phyloP scores from a whole-genome alignment of 2,113 vertebrate genomes.

The Ploceus nigricollis region DNA sequence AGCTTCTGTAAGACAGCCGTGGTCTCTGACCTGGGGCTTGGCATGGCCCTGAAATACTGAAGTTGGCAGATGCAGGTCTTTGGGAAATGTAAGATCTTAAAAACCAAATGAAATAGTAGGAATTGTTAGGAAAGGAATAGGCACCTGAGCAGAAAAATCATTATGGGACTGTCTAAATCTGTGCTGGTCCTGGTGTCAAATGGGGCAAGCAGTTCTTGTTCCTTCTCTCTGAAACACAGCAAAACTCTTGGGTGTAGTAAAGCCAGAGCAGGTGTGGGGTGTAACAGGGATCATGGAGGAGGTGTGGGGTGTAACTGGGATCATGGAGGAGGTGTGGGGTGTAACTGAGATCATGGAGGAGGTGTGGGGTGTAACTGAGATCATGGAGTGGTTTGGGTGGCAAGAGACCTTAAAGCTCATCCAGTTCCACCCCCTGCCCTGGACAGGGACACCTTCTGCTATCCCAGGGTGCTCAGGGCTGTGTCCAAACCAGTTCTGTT shows the following conservation, averaged over 20 bases:
- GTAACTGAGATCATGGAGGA: neutral
- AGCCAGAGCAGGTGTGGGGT: neutral
- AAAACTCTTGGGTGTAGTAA: neutral
- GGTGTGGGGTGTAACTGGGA: too few relatives aligned
- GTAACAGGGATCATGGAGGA: neutral
- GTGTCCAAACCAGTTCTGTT: neutral
- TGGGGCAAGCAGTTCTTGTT: accelerated
- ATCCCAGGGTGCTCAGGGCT: neutral
- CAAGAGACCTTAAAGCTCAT: neutral
- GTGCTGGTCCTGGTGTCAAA: neutral
- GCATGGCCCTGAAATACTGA: accelerated
- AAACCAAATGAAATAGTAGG: neutral
- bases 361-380: neutral
- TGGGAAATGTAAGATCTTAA: neutral
- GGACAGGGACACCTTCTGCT: neutral
- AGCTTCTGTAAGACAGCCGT: accelerated
- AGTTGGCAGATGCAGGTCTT: neutral
- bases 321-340: neutral
- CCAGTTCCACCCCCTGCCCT: neutral
- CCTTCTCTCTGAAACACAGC: neutral
- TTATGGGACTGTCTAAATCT: too few relatives aligned
- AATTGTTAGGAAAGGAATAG: neutral
- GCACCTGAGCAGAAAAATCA: neutral
- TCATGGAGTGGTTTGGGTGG: neutral
- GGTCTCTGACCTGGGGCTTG: neutral